These are phyloP conservation scores for Mormyrus proboscirostris DNA, from an alignment of 2,797 vertebrate species.

Conservation along the genomic window DNA sequence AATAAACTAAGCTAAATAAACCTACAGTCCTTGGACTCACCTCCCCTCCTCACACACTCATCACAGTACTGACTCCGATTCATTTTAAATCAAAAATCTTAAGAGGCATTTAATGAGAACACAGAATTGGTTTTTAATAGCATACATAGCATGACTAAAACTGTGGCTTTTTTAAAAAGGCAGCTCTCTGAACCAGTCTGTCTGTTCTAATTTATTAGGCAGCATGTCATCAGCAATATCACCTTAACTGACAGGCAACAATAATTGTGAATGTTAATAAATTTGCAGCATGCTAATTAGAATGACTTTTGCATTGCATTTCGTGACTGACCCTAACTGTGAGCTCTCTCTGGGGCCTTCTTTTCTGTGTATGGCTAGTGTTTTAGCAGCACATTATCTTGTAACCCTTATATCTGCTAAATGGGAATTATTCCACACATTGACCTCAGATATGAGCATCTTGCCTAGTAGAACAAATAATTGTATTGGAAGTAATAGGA, in stretches of 20 bases:
- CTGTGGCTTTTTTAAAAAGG: background rate
- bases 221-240: background rate
- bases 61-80: background rate
- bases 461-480: conserved; percentile 42
- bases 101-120: background rate
- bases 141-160: conserved; percentile 10
- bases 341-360: conserved; percentile 26
- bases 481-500: conserved; percentile 46
- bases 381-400: conserved; percentile 37
- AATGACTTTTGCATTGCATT: conserved; percentile 27
- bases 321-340: conserved; percentile 23
- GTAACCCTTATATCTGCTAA: conserved; percentile 34
- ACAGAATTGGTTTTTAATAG: background rate
- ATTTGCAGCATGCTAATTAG: conserved; percentile 36
- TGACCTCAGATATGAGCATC: conserved; percentile 30
- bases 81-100: background rate
- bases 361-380: conserved; percentile 39
- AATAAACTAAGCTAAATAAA: background rate
- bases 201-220: conserved; percentile 16
- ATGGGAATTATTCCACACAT: conserved; percentile 34
- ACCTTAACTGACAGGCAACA: conserved; percentile 16
- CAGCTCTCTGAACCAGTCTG: background rate
- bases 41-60: background rate
- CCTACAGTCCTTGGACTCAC: background rate
- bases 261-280: conserved; percentile 34